phyloP scores from a whole-genome alignment of 2,113 vertebrate genomes.

The Nyctibius bracteatus region DNA sequence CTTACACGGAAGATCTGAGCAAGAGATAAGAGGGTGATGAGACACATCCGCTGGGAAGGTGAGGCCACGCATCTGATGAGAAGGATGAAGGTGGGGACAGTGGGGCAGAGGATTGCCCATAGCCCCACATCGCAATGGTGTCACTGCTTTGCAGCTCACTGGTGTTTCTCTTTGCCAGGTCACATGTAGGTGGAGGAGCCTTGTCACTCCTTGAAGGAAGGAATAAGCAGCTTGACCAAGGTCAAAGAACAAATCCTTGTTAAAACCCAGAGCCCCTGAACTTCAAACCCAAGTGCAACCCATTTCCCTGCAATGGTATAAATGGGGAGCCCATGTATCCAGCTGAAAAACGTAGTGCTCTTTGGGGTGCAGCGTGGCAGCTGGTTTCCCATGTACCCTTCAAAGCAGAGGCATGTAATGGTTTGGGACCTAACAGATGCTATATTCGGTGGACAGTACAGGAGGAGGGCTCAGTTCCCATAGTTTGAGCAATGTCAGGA shows the following conservation, averaged over 20 bases:
- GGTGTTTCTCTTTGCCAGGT: not conserved
- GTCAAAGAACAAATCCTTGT: not conserved
- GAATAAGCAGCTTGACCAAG: not conserved
- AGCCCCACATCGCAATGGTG: not conserved
- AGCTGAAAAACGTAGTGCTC: not conserved
- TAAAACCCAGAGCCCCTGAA: not conserved
- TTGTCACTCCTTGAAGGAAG: not conserved
- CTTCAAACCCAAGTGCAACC: not conserved
- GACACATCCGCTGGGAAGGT: not conserved
- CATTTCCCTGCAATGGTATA: not conserved
- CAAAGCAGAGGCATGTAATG: not conserved
- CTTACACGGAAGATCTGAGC: not conserved
- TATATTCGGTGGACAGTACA: accelerated
- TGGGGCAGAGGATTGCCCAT: not conserved
- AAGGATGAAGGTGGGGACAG: not conserved
- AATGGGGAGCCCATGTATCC: not conserved
- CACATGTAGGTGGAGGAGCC: not conserved
- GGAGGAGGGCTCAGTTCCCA: not conserved
- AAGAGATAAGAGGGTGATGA: conserved; percentile 5
- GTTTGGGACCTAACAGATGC: not conserved
- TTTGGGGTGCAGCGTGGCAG: not conserved
- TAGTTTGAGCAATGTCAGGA: not conserved
- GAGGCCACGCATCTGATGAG: not conserved
- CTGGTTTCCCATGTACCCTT: not conserved
- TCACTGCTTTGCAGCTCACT: not conserved